Evolutionary conservation across 2,113 vertebrate species (phyloP).

Genomic region (Rhipidura dahli): DNA sequence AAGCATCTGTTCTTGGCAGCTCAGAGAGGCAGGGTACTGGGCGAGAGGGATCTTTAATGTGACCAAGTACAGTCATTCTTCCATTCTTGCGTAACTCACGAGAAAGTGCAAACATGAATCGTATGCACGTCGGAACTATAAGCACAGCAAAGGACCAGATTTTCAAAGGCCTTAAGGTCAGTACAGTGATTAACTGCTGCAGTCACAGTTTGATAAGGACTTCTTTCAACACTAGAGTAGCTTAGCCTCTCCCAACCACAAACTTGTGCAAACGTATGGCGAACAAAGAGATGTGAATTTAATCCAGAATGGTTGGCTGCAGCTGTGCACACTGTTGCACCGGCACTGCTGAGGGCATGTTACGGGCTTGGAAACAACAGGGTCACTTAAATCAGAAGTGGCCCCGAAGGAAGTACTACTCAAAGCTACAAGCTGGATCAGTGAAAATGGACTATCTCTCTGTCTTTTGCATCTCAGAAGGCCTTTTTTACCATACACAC

Average conservation of each 20-base stretch:
- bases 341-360: background rate
- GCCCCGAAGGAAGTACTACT: background rate
- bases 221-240: background rate
- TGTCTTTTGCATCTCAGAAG: background rate
- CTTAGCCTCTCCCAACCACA: background rate
- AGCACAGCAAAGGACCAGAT: background rate
- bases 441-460: background rate
- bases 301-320: background rate
- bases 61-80: background rate
- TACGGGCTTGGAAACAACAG: background rate
- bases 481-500: background rate
- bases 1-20: conserved; percentile 51
- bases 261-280: background rate
- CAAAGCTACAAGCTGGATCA: background rate
- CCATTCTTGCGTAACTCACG: background rate
- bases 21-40: background rate
- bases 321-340: background rate
- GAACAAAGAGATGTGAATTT: background rate
- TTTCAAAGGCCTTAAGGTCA: conserved; percentile 19
- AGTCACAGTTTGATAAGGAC: background rate
- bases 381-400: background rate
- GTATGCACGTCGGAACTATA: background rate
- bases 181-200: background rate
- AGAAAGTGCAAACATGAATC: background rate
- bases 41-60: background rate